Percentiles rank a stretch among this genome's conserved stretches.
These are phyloP conservation scores for Tetragnatha versicolor DNA, from an alignment of 1,140 invertebrate genomes.

Conservation along the genomic window DNA sequence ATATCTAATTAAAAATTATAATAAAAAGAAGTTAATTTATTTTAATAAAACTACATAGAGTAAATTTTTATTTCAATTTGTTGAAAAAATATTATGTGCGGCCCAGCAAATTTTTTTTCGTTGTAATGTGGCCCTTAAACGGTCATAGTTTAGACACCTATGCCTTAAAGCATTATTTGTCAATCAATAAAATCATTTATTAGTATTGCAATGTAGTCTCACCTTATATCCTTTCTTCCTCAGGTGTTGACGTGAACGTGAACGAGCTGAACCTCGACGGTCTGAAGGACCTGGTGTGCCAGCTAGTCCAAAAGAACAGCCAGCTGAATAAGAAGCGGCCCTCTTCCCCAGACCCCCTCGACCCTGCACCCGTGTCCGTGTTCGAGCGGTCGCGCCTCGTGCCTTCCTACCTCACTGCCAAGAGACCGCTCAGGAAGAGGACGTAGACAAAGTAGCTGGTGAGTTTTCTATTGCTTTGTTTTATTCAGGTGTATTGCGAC, in stretches of 20 bases:
- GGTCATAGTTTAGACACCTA: too few relatives aligned
- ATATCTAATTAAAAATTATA: too few relatives aligned
- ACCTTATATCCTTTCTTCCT: neutral
- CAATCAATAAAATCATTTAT: too few relatives aligned
- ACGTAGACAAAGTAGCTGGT: slow-evolving; percentile 8
- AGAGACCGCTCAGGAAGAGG: slow-evolving; percentile 5
- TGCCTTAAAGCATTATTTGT: too few relatives aligned
- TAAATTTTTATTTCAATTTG: too few relatives aligned
- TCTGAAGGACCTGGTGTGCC: slow-evolving; percentile 38
- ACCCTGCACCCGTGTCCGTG: slow-evolving; percentile 19
- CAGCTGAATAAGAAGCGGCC: slow-evolving; percentile 30
- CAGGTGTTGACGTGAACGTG: slow-evolving; percentile 31
- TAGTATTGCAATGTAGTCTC: too few relatives aligned
- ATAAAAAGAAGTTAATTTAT: too few relatives aligned
- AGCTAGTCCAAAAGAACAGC: slow-evolving; percentile 39
- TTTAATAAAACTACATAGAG: too few relatives aligned
- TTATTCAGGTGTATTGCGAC: neutral
- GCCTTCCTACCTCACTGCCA: slow-evolving; percentile 38
- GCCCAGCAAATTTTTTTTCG: too few relatives aligned
- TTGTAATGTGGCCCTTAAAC: too few relatives aligned
- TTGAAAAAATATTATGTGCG: too few relatives aligned
- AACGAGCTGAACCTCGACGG: slow-evolving; percentile 30
- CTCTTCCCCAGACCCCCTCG: neutral
- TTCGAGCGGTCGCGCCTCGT: slow-evolving; percentile 31
- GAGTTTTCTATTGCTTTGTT: neutral